Base-by-base conservation (phyloP, 2,888 invertebrate genomes). In the Scotopteryx bipunctaria region DNA sequence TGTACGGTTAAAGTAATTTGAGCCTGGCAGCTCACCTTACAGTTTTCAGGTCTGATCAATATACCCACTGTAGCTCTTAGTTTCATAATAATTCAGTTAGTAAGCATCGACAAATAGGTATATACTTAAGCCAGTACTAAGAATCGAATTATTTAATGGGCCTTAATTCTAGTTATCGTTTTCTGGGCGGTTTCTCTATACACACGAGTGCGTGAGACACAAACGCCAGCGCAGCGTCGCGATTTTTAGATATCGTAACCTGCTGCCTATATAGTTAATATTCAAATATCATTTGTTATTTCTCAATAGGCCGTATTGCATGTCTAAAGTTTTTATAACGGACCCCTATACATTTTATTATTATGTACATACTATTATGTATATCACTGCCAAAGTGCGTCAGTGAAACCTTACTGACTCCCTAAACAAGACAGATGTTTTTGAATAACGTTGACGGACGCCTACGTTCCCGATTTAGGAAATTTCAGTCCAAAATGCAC, bases 241-340 rank as follows among this genome's bases (percentile, higher is more conserved):
- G 73, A 67, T 76, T 81, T 78, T 71, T 76, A 81, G 77, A 79
- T 80, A 82, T 81, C 81, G 77, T 81, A 76, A 83, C 76, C 79
- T 76, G 61, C 69, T 76, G 62, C 69, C 74, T 79, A n/a, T n/a
- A n/a, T n/a, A 69, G 73, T 86, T 86, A 74, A 73, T 78, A 87
- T 87, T 87, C 85, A 76, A 77, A 78, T 78, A 69, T 70, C 78
- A 84, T 83, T 71, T 72, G 77, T 78, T 83, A 82, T 76, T 82
- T 78, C 76, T 84, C 81, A 85, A 85, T 86, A 83, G 76, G 69
- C 64, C 69, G 69, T 65, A 73, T 74, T 75, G 76, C 76, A 72
- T 83, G 83, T 84, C 81, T 83, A 79, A 78, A 73, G 63, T 66
- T 75, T 75, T 79, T 78, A 79, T 85, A 82, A 84, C 83, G 83